Base-by-base conservation (phyloP, 1,140 invertebrate genomes). In the Leguminivora glycinivorella region DNA sequence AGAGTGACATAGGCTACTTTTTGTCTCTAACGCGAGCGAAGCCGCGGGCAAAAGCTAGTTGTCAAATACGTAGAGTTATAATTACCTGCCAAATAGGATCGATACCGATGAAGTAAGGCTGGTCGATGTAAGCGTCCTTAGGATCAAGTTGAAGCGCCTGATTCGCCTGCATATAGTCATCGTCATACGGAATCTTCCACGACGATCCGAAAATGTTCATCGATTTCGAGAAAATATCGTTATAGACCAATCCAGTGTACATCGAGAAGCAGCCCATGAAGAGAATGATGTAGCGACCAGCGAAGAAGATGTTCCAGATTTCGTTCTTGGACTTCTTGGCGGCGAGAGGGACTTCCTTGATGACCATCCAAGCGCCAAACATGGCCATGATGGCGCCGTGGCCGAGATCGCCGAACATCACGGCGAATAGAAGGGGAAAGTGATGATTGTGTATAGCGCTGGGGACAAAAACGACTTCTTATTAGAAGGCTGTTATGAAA, bases 301-400 rank as follows among this genome's bases (percentile, higher is more conserved):
- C 96, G 88, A 99, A 99, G 93, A 99, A 99, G 67, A 98, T 99
- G 82, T 96, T 97, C 95, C 97, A 98, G 79, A 99, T 99, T 95
- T 96, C 96, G 80, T 94, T 95, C 72, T 92, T 94, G n/a, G 93
- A 93, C 78, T 94, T 95, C 76, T 94, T 94, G 10, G 90, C 89
- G 1, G 85, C 82, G 34, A 97, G 89, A 67, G 93, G 94, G 68
- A 96, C 95, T 83, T 98, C 97, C 67, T 93, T 94, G 5, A 95
- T 76, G 25, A 97, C 94, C 94, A 98, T 95, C 92, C 93, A 98
- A 0, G 92, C 85, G 0, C 94, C 96, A 78, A 97, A 96, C 0
- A 95, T 31, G 1, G 95, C 88, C 93, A 98, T 94, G 60, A 98
- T 95, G 0, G 95, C 17, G 22, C 97, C 98, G 87, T 99, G 98